phyloP scores from a whole-genome alignment of 2,113 vertebrate genomes.

The Gobiocypris rarus region DNA sequence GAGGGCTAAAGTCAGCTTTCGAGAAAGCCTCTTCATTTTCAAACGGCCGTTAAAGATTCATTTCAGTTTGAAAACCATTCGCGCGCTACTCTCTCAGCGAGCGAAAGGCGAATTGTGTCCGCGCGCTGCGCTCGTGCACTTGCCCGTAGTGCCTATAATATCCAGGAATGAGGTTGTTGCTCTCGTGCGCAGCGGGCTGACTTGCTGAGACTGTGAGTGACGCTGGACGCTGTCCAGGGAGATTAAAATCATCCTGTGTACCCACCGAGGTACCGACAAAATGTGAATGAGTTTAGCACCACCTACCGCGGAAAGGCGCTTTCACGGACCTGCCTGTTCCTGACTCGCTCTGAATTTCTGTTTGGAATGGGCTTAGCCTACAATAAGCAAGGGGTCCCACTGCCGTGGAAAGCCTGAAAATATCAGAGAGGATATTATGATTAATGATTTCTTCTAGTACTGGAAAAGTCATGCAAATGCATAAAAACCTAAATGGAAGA shows the following conservation, averaged over 20 bases:
- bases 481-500: background rate
- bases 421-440: background rate
- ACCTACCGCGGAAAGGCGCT: slow-evolving; percentile 50
- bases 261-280: slow-evolving; percentile 19
- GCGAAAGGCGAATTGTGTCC: background rate
- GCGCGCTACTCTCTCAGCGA: slow-evolving; percentile 21
- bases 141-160: slow-evolving; percentile 8
- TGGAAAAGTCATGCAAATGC: background rate
- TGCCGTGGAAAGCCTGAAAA: background rate
- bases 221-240: slow-evolving; percentile 53
- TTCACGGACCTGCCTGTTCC: background rate
- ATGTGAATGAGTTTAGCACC: slow-evolving; percentile 55
- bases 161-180: slow-evolving; percentile 29
- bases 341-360: background rate
- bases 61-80: slow-evolving; percentile 39
- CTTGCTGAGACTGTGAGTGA: slow-evolving; percentile 42
- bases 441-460: background rate
- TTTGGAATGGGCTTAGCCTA: background rate
- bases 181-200: slow-evolving; percentile 32
- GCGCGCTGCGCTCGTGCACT: slow-evolving; percentile 21
- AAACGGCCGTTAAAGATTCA: slow-evolving; percentile 36
- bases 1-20: slow-evolving; percentile 55
- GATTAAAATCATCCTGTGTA: slow-evolving; percentile 51
- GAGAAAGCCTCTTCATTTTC: slow-evolving; percentile 62
- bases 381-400: background rate